Percentiles rank a stretch among this genome's conserved stretches.
phyloP scores from a whole-genome alignment of 2,113 vertebrate species.

The Halcyon malimbica region DNA sequence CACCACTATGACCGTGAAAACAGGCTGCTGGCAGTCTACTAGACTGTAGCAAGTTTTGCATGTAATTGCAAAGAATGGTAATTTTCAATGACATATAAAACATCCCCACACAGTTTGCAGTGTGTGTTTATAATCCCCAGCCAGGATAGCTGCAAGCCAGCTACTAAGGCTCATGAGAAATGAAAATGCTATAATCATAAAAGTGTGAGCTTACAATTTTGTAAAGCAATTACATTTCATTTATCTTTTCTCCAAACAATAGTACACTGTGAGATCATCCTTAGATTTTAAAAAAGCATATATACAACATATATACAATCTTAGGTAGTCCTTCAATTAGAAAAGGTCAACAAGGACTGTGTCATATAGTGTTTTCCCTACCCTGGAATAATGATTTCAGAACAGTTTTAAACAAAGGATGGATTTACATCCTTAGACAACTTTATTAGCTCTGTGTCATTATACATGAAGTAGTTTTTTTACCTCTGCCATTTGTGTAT shows the following conservation, averaged over 20 bases:
- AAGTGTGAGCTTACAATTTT: background rate
- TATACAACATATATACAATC: background rate
- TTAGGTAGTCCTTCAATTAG: background rate
- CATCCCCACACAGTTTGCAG: background rate
- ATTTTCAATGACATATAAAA: background rate
- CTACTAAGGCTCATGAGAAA: background rate
- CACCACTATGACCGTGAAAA: background rate
- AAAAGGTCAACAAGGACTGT: background rate
- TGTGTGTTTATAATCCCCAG: background rate
- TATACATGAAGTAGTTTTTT: background rate
- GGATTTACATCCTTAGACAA: background rate
- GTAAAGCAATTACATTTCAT: background rate
- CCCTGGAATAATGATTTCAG: background rate
- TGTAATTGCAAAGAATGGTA: background rate
- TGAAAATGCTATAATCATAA: background rate
- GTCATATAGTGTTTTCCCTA: background rate
- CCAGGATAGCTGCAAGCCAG: background rate
- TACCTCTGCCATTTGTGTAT: background rate
- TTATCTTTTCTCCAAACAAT: background rate
- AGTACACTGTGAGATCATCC: background rate
- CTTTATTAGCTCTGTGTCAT: background rate
- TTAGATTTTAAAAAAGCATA: background rate
- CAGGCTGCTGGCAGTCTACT: background rate
- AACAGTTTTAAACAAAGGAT: background rate
- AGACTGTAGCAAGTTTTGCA: background rate